Evolutionary conservation across 2,113 vertebrate species (phyloP), one percentile per base, ranked within the genome.

Genomic region (Ancistrus triradiatus): DNA sequence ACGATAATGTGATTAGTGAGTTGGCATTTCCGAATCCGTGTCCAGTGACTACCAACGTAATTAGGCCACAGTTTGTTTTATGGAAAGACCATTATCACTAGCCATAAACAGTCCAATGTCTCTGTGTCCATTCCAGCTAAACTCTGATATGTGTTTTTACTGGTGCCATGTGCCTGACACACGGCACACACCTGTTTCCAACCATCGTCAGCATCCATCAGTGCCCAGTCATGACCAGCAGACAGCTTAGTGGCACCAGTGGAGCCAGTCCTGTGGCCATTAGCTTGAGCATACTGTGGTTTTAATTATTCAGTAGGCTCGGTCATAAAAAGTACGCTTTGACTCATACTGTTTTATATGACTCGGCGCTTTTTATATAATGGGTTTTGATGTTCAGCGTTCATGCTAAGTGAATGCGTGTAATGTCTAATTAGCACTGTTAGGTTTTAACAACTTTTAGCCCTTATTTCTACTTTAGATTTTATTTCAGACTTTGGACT

Each of bases 1-100:
- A 24, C 50, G 3, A 21, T 55, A 55, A 56, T 48, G 19, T 24
- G 57, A 10, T 56, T 56, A 24, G 46, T 33, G 18, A 24, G 21
- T 44, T 33, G 6, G 19, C 21, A 46, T 22, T 58, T 70, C 15
- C 31, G 18, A 27, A 42, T 61, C 2, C 47, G 18, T 69, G 73
- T 80, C 74, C 69, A 70, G 63, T 58, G 70, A 59, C 68, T 63
- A 63, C 63, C 4, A 27, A 63, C 63, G 62, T 79, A 84, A 86
- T 88, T 84, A 83, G 80, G 74, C 77, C 42, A 80, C 64, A 66
- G 73, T 77, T 74, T 78, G 59, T 83, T 87, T 87, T 85, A 87
- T 85, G 72, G 72, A 75, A 73, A 73, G 80, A 74, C 77, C 73
- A 81, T 87, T 88, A 86, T 86, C 84, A 86, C 83, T 77, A 69